Evolutionary conservation across 2,113 vertebrate species (phyloP), one percentile per base, ranked within the genome.

Genomic region (Megatriorchis doriae): DNA sequence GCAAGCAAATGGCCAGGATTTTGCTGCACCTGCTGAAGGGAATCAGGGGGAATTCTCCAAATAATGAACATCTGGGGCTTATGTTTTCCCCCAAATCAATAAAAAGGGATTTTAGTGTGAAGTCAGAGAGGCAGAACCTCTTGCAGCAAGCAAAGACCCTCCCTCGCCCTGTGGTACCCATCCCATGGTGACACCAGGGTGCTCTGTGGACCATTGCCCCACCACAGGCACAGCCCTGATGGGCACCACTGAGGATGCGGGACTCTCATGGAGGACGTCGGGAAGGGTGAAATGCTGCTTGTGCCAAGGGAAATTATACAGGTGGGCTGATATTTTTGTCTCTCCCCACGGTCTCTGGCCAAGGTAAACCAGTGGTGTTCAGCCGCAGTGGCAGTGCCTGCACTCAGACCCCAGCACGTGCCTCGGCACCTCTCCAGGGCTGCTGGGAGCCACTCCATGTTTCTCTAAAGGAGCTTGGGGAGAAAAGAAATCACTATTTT

Each of bases 91-190:
- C 23, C 29, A 55, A 14, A 34, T 34, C 22, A 74, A 47, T 14
- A 34, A 40, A 55, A 74, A 6, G 15, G 18, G 59, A 27, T 47
- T 86, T 55, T 18, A 15, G 9, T 18, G 21, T 11, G 17, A 34
- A 34, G 0, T 3, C 0, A 1, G 59, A 12, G 55, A 27, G 55
- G 13, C 0, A 2, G 40, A 79, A 70, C 34, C 4, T 16, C 66
- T 62, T 34, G 47, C 38, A 45, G 27, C 17, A 14, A 45, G 17
- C 26, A 52, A 45, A 61, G 47, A 31, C 27, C 32, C 14, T 36
- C 47, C 38, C 38, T 62, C 4, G 2, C 27, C 13, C 38, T 6
- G 2, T 3, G 16, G 38, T 9, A 26, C 38, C 20, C 5, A 23
- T n/a, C 61, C 18, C 8, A 3, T 0, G 3, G 53, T 11, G 53